Evolutionary conservation across 2,113 vertebrate species (phyloP).

Genomic region (Ploceus nigricollis): DNA sequence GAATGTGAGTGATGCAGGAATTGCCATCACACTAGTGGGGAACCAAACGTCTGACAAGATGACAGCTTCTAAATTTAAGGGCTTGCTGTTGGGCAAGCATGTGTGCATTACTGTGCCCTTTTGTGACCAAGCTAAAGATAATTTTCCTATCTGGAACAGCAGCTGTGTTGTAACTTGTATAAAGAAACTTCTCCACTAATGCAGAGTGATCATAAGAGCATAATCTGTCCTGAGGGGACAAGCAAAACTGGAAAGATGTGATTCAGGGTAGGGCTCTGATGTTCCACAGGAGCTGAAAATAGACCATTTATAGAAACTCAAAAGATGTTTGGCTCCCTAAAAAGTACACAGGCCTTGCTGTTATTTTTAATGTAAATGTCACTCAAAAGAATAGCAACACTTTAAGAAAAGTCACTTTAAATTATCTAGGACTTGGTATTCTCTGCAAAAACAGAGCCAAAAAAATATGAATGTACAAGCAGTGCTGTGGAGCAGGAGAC

Average conservation of each 20-base stretch:
- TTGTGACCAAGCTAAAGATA: slow-evolving; percentile 29
- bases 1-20: neutral
- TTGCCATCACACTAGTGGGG: neutral
- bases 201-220: neutral
- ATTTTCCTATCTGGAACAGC: neutral
- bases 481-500: neutral
- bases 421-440: neutral
- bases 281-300: neutral
- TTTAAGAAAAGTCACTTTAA: neutral
- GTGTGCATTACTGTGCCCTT: neutral
- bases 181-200: neutral
- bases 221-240: neutral
- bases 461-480: neutral
- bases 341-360: neutral
- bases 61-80: slow-evolving; percentile 43
- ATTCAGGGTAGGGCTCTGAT: neutral
- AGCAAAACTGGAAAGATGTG: neutral
- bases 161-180: neutral
- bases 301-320: neutral
- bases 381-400: neutral
- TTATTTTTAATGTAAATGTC: neutral
- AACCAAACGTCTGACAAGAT: neutral
- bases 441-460: neutral
- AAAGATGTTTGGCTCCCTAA: neutral
- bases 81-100: neutral